Evolutionary conservation across 1,140 invertebrate species (phyloP), one percentile per base, ranked within the genome.

Genomic region (Calycopis cecrops): DNA sequence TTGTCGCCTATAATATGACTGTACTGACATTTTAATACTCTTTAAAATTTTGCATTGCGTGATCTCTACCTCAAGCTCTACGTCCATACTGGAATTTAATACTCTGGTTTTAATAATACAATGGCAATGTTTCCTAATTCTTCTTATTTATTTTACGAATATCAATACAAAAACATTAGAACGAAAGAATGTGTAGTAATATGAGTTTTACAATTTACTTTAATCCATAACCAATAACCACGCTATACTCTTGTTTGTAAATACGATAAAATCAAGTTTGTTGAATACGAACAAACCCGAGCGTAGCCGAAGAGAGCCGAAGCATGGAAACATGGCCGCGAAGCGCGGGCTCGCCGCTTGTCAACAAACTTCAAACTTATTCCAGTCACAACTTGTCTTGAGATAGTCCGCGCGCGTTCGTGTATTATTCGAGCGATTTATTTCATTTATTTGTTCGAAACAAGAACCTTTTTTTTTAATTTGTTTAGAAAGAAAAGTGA

Each of bases 321-420:
- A 66, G 70, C 52, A 51, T 62, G 69, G 59, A 67, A 80, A 82
- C 44, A 85, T 85, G 82, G 82, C 77, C 67, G 70, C 68, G 63
- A 53, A 60, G 61, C 59, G 72, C 69, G 71, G 70, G 71, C 63
- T 69, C 53, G 44, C 42, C 69, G 78, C 73, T 84, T 85, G 82
- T 84, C 80, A 85, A 85, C 82, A 85, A 84, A 84, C 72, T 84
- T 77, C 80, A 85, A 84, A 84, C 72, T 84, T 77, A 75, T 66
- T 79, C 62, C 64, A 71, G 52, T 57, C 70, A 63, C 62, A 70
- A 67, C 67, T 57, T 54, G 69, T 59, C 51, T 54, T 61, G 60
- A 53, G 66, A 70, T 56, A 67, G 73, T 66, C 69, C 69, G 73
- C 62, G 64, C 67, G 69, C 57, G 50, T 48, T 52, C 57, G 52